phyloP scores from a whole-genome alignment of 2,113 vertebrate genomes.

The Myotis lucifugus region DNA sequence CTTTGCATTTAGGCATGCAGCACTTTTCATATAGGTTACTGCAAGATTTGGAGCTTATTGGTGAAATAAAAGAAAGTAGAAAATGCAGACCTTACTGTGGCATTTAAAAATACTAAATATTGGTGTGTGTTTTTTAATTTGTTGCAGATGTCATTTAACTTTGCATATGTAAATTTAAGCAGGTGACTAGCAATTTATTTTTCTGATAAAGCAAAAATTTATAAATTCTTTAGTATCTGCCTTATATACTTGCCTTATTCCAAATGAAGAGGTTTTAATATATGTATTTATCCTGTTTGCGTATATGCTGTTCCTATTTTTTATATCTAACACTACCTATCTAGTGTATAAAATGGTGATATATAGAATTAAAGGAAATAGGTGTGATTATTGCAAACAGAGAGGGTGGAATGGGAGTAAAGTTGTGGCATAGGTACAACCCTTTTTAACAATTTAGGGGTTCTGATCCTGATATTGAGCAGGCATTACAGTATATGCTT shows the following conservation, averaged over 20 bases:
- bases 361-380: not conserved
- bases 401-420: not conserved
- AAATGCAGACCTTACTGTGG: not conserved
- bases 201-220: conserved; percentile 29
- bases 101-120: not conserved
- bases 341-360: not conserved
- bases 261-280: not conserved
- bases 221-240: not conserved
- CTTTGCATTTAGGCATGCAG: conserved; percentile 31
- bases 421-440: not conserved
- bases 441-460: not conserved
- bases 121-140: not conserved
- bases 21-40: not conserved
- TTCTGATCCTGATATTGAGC: not conserved
- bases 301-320: not conserved
- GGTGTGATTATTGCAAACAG: not conserved
- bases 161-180: conserved; percentile 15
- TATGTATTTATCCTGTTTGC: not conserved
- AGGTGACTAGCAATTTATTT: conserved; percentile 16
- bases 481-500: not conserved
- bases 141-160: not conserved
- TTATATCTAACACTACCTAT: not conserved
- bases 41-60: conserved; percentile 29
- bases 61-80: conserved; percentile 52
- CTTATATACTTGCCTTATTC: not conserved